phyloP scores from a whole-genome alignment of 1,140 invertebrate species.

The Drosophila yakuba region DNA sequence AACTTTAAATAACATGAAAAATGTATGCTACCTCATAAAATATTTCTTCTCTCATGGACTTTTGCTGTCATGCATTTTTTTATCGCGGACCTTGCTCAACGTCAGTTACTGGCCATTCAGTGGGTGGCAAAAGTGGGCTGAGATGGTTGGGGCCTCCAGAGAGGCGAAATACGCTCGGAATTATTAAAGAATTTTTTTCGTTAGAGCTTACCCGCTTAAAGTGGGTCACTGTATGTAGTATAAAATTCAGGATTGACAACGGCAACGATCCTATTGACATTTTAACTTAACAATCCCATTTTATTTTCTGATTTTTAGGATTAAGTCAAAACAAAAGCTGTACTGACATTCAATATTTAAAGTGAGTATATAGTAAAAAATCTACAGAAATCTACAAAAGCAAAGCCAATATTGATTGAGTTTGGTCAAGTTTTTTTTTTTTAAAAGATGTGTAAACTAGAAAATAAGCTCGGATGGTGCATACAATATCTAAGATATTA shows the following conservation, averaged over 20 bases:
- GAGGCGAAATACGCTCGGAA: constrained; percentile 22
- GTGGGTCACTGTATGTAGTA: constrained; percentile 38
- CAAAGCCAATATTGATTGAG: neutral
- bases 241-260: constrained; percentile 35
- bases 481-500: neutral
- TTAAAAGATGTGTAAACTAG: too few species aligned
- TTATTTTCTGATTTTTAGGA: constrained; percentile 20
- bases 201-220: constrained; percentile 19
- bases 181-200: constrained; percentile 50
- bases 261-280: constrained; percentile 49
- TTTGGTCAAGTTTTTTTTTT: too few species aligned
- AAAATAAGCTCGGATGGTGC: too few species aligned
- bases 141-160: neutral
- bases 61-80: constrained; percentile 29
- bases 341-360: neutral
- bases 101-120: constrained; percentile 20
- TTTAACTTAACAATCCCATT: constrained; percentile 36
- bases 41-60: constrained; percentile 35
- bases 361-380: neutral
- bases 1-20: constrained; percentile 75
- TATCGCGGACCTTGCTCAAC: constrained; percentile 21
- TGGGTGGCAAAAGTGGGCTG: neutral
- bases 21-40: constrained; percentile 46
- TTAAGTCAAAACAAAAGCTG: neutral
- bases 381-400: neutral